Evolutionary conservation across 2,113 vertebrate genomes (phyloP).

Genomic region (Hydrochoerus hydrochaeris): DNA sequence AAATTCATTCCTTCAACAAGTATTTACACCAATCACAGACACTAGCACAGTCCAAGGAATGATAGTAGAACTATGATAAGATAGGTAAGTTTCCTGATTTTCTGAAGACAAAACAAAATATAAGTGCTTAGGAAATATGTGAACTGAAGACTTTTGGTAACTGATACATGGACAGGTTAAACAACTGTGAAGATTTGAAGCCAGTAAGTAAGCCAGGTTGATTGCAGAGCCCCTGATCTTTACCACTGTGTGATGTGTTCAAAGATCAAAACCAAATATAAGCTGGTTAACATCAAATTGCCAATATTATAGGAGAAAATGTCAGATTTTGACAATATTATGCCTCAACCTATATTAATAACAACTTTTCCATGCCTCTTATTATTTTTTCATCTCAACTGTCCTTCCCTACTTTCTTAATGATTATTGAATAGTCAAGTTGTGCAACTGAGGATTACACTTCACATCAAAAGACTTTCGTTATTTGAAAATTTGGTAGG

Average conservation of each 20-base stretch:
- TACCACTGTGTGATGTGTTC: background rate
- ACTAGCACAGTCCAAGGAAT: background rate
- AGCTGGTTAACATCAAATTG: background rate
- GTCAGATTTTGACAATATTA: background rate
- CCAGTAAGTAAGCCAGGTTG: background rate
- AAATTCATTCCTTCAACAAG: background rate
- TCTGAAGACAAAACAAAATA: background rate
- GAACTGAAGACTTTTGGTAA: background rate
- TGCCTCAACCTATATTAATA: background rate
- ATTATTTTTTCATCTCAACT: background rate
- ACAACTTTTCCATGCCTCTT: background rate
- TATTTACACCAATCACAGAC: background rate
- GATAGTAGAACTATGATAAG: background rate
- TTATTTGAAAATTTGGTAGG: background rate
- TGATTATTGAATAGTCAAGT: background rate
- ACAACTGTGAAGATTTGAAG: background rate
- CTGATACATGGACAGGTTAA: background rate
- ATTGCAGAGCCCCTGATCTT: background rate
- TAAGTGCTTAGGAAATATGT: background rate
- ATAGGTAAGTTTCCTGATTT: background rate
- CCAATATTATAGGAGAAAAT: background rate
- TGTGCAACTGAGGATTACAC: background rate
- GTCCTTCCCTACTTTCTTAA: background rate
- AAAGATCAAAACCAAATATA: conserved; percentile 15
- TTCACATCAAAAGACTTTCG: background rate